Conservation (phyloP, 2,797 vertebrate genomes). For the Hemibagrus guttatus region DNA sequence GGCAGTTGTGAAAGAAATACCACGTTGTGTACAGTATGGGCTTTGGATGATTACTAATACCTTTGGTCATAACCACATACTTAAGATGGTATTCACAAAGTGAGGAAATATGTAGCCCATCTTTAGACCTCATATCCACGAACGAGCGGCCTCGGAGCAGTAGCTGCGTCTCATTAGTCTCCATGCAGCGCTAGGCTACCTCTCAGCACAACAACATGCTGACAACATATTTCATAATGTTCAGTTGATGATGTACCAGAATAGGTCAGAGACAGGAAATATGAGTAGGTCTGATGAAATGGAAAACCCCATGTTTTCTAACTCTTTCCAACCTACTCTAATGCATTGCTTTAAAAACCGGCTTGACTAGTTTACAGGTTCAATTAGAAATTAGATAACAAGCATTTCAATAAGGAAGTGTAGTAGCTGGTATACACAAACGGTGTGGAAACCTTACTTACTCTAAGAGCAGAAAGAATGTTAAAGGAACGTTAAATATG, state of each 20-base stretch:
- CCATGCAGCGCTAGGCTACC: constrained; percentile 40
- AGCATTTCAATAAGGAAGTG: constrained; percentile 8
- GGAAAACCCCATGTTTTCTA: constrained; percentile 37
- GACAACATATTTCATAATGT: neutral
- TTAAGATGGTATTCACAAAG: neutral
- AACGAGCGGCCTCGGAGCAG: constrained; percentile 19
- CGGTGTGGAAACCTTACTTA: neutral
- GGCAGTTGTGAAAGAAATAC: neutral
- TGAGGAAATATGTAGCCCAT: constrained; percentile 7
- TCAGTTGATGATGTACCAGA: constrained; percentile 10
- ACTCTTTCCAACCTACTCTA: neutral
- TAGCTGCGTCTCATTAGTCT: constrained; percentile 27
- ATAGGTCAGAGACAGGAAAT: constrained; percentile 30
- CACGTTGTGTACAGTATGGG: constrained; percentile 16
- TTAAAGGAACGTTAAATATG: constrained; percentile 47
- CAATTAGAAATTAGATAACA: neutral
- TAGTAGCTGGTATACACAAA: neutral
- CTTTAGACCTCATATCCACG: neutral
- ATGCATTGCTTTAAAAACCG: constrained; percentile 6
- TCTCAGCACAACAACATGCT: constrained; percentile 33
- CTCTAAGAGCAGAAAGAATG: neutral
- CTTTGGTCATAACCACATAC: constrained; percentile 12
- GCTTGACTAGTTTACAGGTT: constrained; percentile 4
- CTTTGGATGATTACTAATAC: constrained; percentile 10
- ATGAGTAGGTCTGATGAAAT: constrained; percentile 9